Base-by-base conservation (phyloP, 1,140 invertebrate genomes). In the Bombus picipes region DNA sequence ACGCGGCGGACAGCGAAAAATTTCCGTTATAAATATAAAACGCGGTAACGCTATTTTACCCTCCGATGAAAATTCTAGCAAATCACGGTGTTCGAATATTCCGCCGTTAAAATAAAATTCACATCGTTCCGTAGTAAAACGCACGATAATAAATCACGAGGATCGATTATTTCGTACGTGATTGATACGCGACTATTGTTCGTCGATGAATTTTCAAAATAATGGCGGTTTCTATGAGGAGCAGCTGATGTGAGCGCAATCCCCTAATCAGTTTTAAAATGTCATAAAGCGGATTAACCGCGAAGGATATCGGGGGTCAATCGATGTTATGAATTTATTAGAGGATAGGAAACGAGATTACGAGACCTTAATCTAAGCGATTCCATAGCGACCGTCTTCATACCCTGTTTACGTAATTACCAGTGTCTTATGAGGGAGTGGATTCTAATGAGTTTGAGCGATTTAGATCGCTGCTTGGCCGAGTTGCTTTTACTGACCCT, bases 321-420 rank as follows among this genome's bases (percentile, higher is more conserved):
- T 92, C 90, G 89, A 89, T 81, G 85, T 89, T 92, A 90, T 90
- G 91, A 92, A 92, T 92, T 92, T 89, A 92, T 92, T 92, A 89
- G 73, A 59, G 77, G 62, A 81, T 47, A 43, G 82, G n/a, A 76
- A 89, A 85, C 47, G 87, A 88, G 90, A 92, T 92, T 91, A 91
- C 70, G 12, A 43, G 70, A 37, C 66, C 75, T 62, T 87, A 73
- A 90, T 88, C 81, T 22, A 32, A n/a, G 18, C 66, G 72, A 81
- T 85, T 77, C 62, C 41, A 59, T 8, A 15, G 32, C n/a, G n/a
- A 68, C n/a, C 83, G 53, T 39, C 83, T 80, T 73, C 18, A 53
- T 28, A 65, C 41, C 34, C 43, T 43, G 81, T 77, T 47, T 70
- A 53, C 59, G n/a, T 79, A 84, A 84, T 84, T 79, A 71, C 22